A percentile compares a stretch with the other conserved stretches of the same genome.
These are phyloP conservation scores for Clarias platycephalus DNA, from an alignment of 2,797 vertebrate genomes.

Conservation along the genomic window DNA sequence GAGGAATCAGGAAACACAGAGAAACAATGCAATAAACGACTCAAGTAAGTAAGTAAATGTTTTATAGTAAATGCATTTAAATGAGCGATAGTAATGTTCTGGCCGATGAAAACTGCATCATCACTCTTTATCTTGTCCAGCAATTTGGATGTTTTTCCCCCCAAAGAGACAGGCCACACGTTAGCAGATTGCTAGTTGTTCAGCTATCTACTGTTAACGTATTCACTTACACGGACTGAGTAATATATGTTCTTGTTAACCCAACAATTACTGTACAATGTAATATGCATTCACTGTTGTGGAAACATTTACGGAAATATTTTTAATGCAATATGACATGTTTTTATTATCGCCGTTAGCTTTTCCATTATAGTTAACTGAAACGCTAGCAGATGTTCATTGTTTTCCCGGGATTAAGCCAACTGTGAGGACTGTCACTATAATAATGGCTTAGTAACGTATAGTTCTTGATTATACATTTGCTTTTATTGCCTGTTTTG, in stretches of 20 bases:
- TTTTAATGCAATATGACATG: neutral
- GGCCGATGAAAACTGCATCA: neutral
- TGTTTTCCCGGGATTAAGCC: neutral
- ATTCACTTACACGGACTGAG: neutral
- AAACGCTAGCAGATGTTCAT: conserved; percentile 2
- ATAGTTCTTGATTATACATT: neutral
- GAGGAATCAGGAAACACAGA: conserved; percentile 62
- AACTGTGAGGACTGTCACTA: neutral
- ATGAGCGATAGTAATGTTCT: neutral
- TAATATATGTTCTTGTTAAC: neutral
- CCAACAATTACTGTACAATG: neutral
- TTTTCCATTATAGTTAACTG: neutral
- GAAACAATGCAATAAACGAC: conserved; percentile 46
- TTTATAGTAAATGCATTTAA: neutral
- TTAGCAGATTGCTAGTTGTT: conserved; percentile 50
- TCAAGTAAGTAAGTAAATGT: conserved; percentile 43
- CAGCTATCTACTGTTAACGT: neutral
- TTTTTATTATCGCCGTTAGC: neutral
- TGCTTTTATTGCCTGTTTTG: neutral
- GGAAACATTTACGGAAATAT: no score
- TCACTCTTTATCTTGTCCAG: conserved; percentile 1
- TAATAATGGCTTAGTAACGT: neutral
- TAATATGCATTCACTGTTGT: neutral
- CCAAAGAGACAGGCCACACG: conserved; percentile 54
- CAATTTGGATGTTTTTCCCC: conserved; percentile 33